Base-by-base conservation (phyloP, 2,888 invertebrate species). In the Tachina lurida region DNA sequence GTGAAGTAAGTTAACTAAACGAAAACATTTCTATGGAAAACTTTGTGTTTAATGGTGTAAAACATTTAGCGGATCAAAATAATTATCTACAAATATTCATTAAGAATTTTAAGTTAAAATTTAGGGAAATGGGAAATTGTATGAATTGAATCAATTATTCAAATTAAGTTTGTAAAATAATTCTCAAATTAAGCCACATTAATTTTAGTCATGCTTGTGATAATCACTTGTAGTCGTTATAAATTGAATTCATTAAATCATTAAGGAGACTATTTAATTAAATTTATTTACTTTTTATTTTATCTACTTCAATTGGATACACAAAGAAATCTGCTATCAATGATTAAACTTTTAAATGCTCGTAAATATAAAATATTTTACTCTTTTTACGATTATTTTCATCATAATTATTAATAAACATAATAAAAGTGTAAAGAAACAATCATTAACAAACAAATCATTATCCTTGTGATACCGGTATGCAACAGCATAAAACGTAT, bases 371-470 rank as follows among this genome's bases (percentile, higher is more conserved):
- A 7, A 31, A 70, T 70, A 7, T 75, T 58, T 73, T 8, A 41
- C 43, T 31, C 19, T 60, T 71, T 41, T 54, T 45, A 63, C 19
- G 62, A 10, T 45, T 31, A 62, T 67, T 54, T 67, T 68, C 54
- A 58, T 81, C 60, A 52, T 81, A 43, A 74, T 80, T 67, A 54
- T 68, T 68, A 74, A 67, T 65, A 52, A 71, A 58, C 3, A 17
- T 19, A 73, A 49, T 17, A 39, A 70, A 49, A 43, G 39, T 71
- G 76, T 52, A 49, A 71, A 19, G 65, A 52, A 77, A 60, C 45
- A 17, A 77, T 65, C 45, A 17, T 54, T 31, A 77, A 60, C 31
- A 52, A 31, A 10, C n/a, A 56, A 31, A 75, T 63, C 65, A 63
- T 41, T 47, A 58, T 3, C 17, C 15, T 22, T 49, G 13, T 54